Base-by-base conservation (phyloP, 92 coral and sea anemone genomes). In the Desmophyllum pertusum region DNA sequence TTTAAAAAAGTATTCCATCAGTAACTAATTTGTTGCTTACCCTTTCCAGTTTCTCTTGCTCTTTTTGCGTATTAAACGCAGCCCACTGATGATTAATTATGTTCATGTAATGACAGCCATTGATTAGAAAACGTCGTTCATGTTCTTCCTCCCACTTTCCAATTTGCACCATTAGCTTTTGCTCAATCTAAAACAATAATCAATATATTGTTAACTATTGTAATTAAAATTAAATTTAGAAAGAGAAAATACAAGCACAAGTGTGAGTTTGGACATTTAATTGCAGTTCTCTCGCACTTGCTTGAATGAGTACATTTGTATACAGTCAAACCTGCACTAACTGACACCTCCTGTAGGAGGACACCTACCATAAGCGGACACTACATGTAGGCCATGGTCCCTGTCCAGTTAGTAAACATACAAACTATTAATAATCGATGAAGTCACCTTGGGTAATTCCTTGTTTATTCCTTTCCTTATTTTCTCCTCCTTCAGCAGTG, bases 401-500 rank as follows among this genome's bases (percentile, higher is more conserved):
- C n/a, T n/a, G n/a, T n/a, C n/a, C n/a, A n/a, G n/a, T n/a, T n/a
- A n/a, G n/a, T n/a, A n/a, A n/a, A n/a, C n/a, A n/a, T n/a, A 43
- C 33, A 71, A 41, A 38, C 50, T 4, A 25, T 36, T 38, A 0
- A 42, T 38, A 4, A 37, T 41, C 23, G 52, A 17, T 39, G 4
- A 46, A 39, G 38, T 72, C 46, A 97, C 99, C 99, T 97, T 97
- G 25, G 99, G 99, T 46, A 97, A 48, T 73, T 93, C 98, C 83
- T 90, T 97, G 39, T 85, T 91, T 35, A 97, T 73, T 25, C 90
- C 90, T 77, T 89, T 94, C 70, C 98, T 91, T 48, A 84, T 86
- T 52, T 94, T 92, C 77, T 93, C 93, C 76, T 97, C 99, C 53
- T 97, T 97, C 9, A 97, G 92, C 17, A 97, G 88, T 3, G 96